These are phyloP conservation scores for Podarcis muralis DNA, from an alignment of 2,113 vertebrate species.

Conservation along the genomic window DNA sequence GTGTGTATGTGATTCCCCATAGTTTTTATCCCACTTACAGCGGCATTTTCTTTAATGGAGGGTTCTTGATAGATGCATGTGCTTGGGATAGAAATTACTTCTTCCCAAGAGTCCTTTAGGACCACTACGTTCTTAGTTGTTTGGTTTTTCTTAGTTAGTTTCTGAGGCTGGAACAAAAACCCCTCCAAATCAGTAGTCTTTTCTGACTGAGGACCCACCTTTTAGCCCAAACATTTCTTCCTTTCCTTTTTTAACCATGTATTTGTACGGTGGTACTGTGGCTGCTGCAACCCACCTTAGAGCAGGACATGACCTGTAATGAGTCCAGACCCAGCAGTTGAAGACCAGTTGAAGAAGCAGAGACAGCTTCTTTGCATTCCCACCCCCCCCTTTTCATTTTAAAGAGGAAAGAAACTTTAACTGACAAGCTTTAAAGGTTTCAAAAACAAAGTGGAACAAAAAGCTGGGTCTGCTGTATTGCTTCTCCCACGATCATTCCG, in stretches of 20 bases:
- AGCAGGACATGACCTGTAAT: too few species aligned
- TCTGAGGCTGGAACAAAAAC: neutral
- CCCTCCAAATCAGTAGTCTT: neutral
- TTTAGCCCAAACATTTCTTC: too few species aligned
- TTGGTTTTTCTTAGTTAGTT: neutral
- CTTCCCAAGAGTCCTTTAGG: neutral
- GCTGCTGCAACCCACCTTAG: too few species aligned
- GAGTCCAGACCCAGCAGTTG: too few species aligned
- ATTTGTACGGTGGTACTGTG: too few species aligned
- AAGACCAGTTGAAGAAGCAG: neutral
- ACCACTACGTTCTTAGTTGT: neutral
- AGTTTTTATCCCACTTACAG: neutral
- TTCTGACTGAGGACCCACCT: too few species aligned
- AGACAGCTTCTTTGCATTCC: neutral
- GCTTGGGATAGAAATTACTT: neutral
- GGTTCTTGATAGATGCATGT: neutral
- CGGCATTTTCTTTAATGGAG: neutral
- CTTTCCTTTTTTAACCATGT: too few species aligned
- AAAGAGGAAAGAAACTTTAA: neutral
- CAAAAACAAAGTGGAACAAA: neutral
- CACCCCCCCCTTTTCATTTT: neutral
- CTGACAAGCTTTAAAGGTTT: neutral
- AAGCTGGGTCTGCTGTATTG: neutral
- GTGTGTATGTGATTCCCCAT: neutral
- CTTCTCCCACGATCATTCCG: neutral